Conservation (phyloP, 2,113 vertebrate species). For the Rana temporaria region DNA sequence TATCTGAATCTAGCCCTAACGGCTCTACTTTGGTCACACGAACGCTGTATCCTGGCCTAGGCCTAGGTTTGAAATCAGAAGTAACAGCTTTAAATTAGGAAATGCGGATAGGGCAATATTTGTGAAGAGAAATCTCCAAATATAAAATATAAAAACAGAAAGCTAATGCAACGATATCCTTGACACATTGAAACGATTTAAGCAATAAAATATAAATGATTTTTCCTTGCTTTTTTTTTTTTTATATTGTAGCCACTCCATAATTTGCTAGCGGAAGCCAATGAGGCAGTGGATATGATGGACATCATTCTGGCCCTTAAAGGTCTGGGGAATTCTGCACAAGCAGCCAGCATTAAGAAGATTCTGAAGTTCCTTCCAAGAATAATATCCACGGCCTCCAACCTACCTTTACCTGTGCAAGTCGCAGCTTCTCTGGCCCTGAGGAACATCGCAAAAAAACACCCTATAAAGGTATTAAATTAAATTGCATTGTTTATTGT, state of each 20-base stretch:
- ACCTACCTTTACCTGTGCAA: conserved; percentile 60
- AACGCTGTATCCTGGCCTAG: too few species aligned
- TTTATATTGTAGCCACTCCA: conserved; percentile 64
- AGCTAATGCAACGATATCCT: too few species aligned
- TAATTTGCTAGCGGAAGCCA: conserved; percentile 64
- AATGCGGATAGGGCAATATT: too few species aligned
- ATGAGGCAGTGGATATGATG: conserved; percentile 59
- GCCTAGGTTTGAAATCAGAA: too few species aligned
- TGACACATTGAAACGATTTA: too few species aligned
- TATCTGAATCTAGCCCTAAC: too few species aligned
- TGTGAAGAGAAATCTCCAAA: too few species aligned
- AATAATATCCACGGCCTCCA: conserved; percentile 55
- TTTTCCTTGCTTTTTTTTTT: conserved; percentile 42
- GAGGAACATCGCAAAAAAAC: conserved; percentile 64
- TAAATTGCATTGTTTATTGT: too few species aligned
- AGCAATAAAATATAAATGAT: neutral
- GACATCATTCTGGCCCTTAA: conserved; percentile 68
- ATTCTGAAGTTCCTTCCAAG: conserved; percentile 70
- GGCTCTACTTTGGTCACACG: too few species aligned
- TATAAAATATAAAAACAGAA: too few species aligned
- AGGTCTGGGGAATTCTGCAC: conserved; percentile 66
- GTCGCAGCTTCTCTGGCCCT: conserved; percentile 60
- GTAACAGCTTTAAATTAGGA: too few species aligned
- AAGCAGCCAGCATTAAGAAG: conserved; percentile 65
- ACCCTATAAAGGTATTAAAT: conserved; percentile 69